A percentile compares a stretch with the other conserved stretches of the same genome.
These are phyloP conservation scores for Volucella inflata DNA, from an alignment of 2,888 invertebrate genomes.

Conservation along the genomic window DNA sequence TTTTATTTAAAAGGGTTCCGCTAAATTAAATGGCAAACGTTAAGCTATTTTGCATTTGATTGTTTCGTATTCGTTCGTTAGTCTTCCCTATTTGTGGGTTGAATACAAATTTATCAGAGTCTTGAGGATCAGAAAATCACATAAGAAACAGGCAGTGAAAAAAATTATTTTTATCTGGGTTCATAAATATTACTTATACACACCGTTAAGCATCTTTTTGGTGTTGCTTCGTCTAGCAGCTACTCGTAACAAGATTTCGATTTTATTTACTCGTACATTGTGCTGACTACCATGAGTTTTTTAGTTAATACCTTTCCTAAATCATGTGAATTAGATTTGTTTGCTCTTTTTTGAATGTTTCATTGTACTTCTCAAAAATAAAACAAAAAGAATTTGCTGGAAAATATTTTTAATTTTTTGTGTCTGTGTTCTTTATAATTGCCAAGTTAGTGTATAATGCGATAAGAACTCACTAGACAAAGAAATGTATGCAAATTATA, in stretches of 20 bases:
- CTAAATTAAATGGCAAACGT: constrained; percentile 56
- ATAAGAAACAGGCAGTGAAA: constrained; percentile 7
- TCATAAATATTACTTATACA: constrained; percentile 27
- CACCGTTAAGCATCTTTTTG: constrained; percentile 13
- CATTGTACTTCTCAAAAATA: too few relatives aligned
- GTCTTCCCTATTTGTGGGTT: constrained; percentile 5
- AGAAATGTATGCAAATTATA: too few relatives aligned
- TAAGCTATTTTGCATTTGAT: constrained; percentile 56
- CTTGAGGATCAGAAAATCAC: constrained; percentile 18
- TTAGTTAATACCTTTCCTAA: constrained; percentile 4
- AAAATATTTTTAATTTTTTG: too few relatives aligned
- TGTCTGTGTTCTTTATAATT: too few relatives aligned
- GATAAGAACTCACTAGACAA: too few relatives aligned
- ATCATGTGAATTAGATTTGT: neutral
- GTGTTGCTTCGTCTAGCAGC: constrained; percentile 9
- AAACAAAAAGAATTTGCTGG: too few relatives aligned
- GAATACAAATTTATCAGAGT: constrained; percentile 7
- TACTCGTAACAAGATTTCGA: neutral
- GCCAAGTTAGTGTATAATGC: too few relatives aligned
- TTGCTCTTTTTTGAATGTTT: neutral
- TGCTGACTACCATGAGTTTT: neutral
- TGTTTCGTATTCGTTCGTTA: constrained; percentile 32
- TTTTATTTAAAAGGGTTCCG: constrained; percentile 41
- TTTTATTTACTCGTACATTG: neutral
- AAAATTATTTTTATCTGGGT: constrained; percentile 1